A percentile compares a stretch with the other conserved stretches of the same genome.
Evolutionary conservation across 1,140 invertebrate genomes (phyloP).

Genomic region (Calephelis nemesis): DNA sequence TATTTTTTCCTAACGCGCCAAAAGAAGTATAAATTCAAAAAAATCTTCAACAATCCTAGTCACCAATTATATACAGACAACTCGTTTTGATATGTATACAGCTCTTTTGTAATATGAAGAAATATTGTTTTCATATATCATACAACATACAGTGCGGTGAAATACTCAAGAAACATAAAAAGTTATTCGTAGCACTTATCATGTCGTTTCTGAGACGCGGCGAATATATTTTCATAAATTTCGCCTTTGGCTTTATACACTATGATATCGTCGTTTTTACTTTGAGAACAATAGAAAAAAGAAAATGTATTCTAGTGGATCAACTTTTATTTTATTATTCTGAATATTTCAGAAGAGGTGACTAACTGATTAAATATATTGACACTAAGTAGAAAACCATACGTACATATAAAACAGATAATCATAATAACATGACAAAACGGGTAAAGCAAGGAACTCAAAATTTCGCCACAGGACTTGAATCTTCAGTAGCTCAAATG

Average conservation of each 20-base stretch:
- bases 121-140: background rate
- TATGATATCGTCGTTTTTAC: constrained; percentile 4
- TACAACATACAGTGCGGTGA: background rate
- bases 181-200: constrained; percentile 8
- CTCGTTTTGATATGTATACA: background rate
- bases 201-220: background rate
- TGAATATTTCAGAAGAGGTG: background rate
- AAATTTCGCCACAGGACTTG: too few species aligned
- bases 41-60: too few species aligned
- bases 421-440: too few species aligned
- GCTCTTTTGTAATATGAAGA: background rate
- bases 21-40: too few species aligned
- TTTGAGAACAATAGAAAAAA: background rate
- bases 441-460: too few species aligned
- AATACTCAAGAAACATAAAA: constrained; percentile 2
- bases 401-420: too few species aligned
- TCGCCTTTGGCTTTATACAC: constrained; percentile 10
- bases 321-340: background rate
- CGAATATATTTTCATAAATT: constrained; percentile 18
- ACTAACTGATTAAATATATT: too few species aligned
- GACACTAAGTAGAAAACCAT: too few species aligned
- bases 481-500: too few species aligned
- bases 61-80: too few species aligned
- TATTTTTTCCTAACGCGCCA: too few species aligned
- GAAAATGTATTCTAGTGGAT: too few species aligned